These are phyloP conservation scores for Daktulosphaira vitifoliae DNA, from an alignment of 1,140 invertebrate genomes.

Conservation along the genomic window DNA sequence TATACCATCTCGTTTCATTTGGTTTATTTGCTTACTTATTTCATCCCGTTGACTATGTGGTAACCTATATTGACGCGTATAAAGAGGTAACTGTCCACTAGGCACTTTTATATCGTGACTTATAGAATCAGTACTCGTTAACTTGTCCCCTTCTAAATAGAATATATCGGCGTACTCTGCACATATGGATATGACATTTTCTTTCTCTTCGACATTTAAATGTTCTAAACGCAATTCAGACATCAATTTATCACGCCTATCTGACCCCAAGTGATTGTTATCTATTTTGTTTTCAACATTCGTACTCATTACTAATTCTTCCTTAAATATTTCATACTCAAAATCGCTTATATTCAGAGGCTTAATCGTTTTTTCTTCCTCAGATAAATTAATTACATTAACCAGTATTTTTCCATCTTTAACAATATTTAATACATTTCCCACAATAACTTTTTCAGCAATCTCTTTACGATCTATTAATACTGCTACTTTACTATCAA, in stretches of 20 bases:
- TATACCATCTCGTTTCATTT: slow-evolving; percentile 33
- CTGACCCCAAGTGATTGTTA: too few relatives aligned
- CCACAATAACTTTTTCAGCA: not conserved
- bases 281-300: too few relatives aligned
- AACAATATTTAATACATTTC: not conserved
- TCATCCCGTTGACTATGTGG: slow-evolving; percentile 41
- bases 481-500: not conserved
- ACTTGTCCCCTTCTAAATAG: too few relatives aligned
- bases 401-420: not conserved
- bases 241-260: too few relatives aligned
- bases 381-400: not conserved
- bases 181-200: too few relatives aligned
- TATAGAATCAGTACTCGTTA: too few relatives aligned
- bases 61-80: slow-evolving; percentile 41
- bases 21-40: slow-evolving; percentile 41
- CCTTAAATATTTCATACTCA: not conserved
- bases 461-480: not conserved
- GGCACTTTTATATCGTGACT: too few relatives aligned
- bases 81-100: slow-evolving; percentile 36
- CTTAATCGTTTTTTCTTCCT: not conserved
- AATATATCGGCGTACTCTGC: too few relatives aligned
- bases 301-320: not conserved
- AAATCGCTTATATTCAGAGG: not conserved
- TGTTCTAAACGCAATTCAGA: too few relatives aligned
- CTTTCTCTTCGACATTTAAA: too few relatives aligned